Percentiles rank a stretch among this genome's conserved stretches.
These are phyloP conservation scores for Drosophila kurseongensis DNA, from an alignment of 1,140 invertebrate genomes.

Conservation along the genomic window DNA sequence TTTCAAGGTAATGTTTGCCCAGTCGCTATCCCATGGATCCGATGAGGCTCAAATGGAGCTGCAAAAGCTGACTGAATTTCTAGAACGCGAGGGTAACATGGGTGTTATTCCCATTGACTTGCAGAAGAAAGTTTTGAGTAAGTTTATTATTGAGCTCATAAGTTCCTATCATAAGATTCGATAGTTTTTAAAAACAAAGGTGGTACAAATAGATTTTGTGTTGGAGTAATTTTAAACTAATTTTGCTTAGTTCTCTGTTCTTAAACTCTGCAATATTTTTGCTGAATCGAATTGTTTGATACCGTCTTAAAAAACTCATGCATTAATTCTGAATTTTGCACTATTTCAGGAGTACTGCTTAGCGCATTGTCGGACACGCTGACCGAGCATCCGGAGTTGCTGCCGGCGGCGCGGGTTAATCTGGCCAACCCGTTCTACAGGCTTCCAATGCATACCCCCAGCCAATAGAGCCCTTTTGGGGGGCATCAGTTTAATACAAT, in stretches of 20 bases:
- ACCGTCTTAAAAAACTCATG: background rate
- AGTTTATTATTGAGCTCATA: constrained; percentile 18
- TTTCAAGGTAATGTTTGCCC: constrained; percentile 88
- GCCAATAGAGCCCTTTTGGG: constrained; percentile 41
- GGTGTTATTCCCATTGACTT: constrained; percentile 89
- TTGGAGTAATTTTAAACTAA: too few species aligned
- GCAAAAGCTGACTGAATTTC: constrained; percentile 89
- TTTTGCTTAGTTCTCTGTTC: too few species aligned
- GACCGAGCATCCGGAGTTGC: constrained; percentile 88
- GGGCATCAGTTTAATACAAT: constrained; percentile 55
- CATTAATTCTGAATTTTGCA: background rate
- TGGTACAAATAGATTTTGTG: too few species aligned
- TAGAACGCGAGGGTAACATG: constrained; percentile 89
- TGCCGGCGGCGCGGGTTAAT: constrained; percentile 85
- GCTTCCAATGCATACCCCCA: constrained; percentile 74
- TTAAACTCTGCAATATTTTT: too few species aligned
- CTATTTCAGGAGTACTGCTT: constrained; percentile 87
- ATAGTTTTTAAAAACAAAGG: too few species aligned
- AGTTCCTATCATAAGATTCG: too few species aligned
- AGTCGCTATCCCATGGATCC: constrained; percentile 88
- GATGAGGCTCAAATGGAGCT: constrained; percentile 88
- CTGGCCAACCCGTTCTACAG: constrained; percentile 73
- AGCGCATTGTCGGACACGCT: constrained; percentile 89
- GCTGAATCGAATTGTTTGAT: background rate
- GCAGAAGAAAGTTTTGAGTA: constrained; percentile 91